Base-by-base conservation (phyloP, 2,888 invertebrate species). In the Zootermopsis nevadensis region DNA sequence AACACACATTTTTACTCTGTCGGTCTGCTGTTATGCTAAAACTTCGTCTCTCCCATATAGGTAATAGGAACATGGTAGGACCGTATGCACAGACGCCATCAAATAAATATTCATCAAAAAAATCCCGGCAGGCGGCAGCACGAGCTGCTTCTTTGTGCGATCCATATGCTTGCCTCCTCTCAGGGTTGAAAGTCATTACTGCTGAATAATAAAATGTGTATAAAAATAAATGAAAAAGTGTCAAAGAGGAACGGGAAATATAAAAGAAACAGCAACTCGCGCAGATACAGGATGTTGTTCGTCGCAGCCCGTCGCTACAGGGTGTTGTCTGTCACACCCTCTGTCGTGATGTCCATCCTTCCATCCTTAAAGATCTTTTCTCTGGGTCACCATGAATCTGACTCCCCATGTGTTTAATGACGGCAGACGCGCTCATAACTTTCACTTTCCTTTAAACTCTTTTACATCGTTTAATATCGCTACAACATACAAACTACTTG, bases 141-240 rank as follows among this genome's bases (percentile, higher is more conserved):
- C 60, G n/a, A 31, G 74, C 38, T 74, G 38, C 74, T 79, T 79
- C 79, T 79, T 79, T 79, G 79, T 79, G 79, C 79, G 66, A 66
- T 55, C 79, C 79, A 79, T 79, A 79, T 79, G 79, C 79, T 79
- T 66, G 60, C 79, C 31, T 66, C 79, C 48, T 79, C 79, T 24
- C 60, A 79, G 79, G 79, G 60, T 83, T 82, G 67, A 69, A 77
- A 83, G 83, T 83, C 83, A 83, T 84, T 83, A 84, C 84, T 82
- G 80, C 38, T 83, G 84, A 84, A 84, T 84, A 80, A 84, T 82
- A 83, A 82, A 83, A 84, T 83, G 83, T 81, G 81, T 81, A 83
- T 83, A 84, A 82, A 84, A 83, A 84, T 60, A 77, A 67, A 67
- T 42, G 81, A 72, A 74, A 83, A 77, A 79, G 79, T 60, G 80